Conservation (phyloP, 2,888 invertebrate species). For the Cryptus armator region DNA sequence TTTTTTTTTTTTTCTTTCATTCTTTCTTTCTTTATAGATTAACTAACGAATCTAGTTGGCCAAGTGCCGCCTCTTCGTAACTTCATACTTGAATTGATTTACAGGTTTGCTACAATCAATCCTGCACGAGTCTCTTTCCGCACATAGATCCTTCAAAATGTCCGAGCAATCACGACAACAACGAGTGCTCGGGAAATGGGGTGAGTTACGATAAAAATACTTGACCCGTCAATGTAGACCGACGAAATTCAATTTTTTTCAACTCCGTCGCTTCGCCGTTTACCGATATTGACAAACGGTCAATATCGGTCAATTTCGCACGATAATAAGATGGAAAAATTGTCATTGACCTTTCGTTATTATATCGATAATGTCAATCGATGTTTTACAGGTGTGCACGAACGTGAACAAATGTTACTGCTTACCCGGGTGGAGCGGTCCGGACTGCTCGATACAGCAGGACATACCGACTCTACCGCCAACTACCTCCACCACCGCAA, state of each 20-base stretch:
- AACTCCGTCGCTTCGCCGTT: neutral
- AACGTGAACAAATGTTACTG: slow-evolving; percentile 97
- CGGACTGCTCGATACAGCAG: slow-evolving; percentile 93
- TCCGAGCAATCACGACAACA: slow-evolving; percentile 94
- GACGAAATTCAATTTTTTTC: neutral
- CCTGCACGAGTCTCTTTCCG: slow-evolving; percentile 94
- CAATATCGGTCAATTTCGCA: too few relatives aligned
- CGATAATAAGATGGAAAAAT: too few relatives aligned
- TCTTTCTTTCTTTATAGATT: neutral
- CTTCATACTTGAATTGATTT: neutral
- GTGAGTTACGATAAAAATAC: slow-evolving; percentile 88
- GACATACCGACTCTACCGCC: slow-evolving; percentile 88
- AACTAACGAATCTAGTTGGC: neutral
- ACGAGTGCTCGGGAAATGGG: slow-evolving; percentile 98
- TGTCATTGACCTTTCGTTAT: too few relatives aligned
- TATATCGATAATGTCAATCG: too few relatives aligned
- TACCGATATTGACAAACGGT: too few relatives aligned
- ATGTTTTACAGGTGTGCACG: slow-evolving; percentile 92
- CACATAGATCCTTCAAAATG: slow-evolving; percentile 95
- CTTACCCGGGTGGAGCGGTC: slow-evolving; percentile 94
- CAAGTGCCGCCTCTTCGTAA: neutral
- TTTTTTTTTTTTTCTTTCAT: neutral
- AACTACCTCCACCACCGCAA: slow-evolving; percentile 87
- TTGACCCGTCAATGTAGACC: neutral
- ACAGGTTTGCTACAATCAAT: slow-evolving; percentile 96